Evolutionary conservation across 2,113 vertebrate species (phyloP).

Genomic region (Pipra filicauda): DNA sequence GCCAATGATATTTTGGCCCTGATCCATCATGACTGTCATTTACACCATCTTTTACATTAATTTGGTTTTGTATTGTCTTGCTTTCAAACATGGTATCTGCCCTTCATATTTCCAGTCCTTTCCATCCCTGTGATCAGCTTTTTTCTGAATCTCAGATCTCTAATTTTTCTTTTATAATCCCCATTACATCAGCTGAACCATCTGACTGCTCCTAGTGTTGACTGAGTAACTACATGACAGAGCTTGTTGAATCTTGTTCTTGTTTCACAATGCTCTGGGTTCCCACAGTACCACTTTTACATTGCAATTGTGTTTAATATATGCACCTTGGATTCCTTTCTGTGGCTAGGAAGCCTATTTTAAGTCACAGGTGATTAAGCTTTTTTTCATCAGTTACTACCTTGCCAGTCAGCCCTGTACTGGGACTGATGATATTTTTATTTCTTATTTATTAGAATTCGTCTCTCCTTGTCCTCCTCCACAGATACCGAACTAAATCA

Average conservation of each 20-base stretch:
- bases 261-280: neutral
- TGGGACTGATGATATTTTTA: neutral
- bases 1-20: neutral
- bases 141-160: neutral
- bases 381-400: neutral
- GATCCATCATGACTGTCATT: neutral
- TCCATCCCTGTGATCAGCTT: neutral
- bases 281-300: neutral
- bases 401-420: neutral
- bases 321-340: neutral
- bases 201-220: neutral
- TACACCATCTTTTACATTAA: neutral
- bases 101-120: neutral
- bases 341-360: neutral
- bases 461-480: neutral
- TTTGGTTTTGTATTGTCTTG: neutral
- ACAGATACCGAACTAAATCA: neutral
- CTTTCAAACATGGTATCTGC: neutral
- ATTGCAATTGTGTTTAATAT: neutral
- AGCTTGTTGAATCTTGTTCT: slow-evolving; percentile 6
- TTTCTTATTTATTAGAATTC: neutral
- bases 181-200: neutral
- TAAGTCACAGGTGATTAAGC: neutral
- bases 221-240: neutral
- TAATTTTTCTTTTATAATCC: neutral